phyloP scores from a whole-genome alignment of 2,113 vertebrate species.

The Atlantisia rogersi region DNA sequence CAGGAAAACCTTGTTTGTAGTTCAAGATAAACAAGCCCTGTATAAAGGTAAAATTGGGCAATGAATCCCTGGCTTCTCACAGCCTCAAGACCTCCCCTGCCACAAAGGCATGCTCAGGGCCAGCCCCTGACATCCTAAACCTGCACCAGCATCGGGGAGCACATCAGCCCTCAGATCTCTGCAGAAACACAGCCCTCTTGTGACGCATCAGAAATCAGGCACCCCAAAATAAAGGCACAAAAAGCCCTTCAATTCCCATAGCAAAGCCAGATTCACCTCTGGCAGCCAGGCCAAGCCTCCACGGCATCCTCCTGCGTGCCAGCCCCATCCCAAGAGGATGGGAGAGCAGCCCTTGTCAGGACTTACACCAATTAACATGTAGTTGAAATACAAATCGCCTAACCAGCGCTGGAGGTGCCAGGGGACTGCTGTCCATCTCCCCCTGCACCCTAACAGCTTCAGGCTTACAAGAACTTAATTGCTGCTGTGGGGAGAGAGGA shows the following conservation, averaged over 20 bases:
- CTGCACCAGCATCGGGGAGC: accelerated
- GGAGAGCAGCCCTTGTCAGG: background rate
- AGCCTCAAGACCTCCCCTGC: background rate
- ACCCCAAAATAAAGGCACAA: accelerated
- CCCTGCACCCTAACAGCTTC: background rate
- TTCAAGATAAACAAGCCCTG: background rate
- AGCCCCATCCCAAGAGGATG: background rate
- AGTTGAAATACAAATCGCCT: constrained; percentile 30
- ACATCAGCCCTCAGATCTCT: background rate
- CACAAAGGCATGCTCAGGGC: accelerated
- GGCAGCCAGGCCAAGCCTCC: accelerated
- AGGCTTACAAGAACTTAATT: constrained; percentile 25
- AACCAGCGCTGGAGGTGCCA: background rate
- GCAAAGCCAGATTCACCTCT: background rate
- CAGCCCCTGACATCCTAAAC: background rate
- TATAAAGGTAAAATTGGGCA: accelerated
- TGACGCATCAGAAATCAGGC: accelerated
- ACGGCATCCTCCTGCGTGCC: accelerated
- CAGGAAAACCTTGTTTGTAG: background rate
- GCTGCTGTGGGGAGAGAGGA: background rate
- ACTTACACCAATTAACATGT: background rate
- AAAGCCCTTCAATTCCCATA: background rate
- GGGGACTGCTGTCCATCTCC: background rate
- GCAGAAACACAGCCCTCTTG: background rate
- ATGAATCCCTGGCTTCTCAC: background rate